Evolutionary conservation across 2,113 vertebrate species (phyloP).

Genomic region (Pseudonaja textilis): DNA sequence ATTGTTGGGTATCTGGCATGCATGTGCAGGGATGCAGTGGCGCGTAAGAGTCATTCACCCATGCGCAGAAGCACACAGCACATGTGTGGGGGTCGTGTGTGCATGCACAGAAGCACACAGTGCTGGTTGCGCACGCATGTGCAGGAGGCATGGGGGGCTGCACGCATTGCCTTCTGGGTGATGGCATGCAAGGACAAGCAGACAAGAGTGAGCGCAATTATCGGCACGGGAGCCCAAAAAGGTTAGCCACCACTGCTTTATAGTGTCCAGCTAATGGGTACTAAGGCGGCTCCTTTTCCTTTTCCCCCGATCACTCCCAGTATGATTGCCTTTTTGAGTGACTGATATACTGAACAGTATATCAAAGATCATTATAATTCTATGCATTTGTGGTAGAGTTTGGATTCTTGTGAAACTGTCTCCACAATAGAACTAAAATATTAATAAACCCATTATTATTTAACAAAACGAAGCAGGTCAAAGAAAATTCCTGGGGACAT

Average conservation of each 20-base stretch:
- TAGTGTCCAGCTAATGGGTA: background rate
- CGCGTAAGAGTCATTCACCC: no score
- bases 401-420: conserved; percentile 15
- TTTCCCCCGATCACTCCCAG: background rate
- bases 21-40: no score
- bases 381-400: background rate
- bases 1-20: no score
- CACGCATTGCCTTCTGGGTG: no score
- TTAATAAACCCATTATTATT: conserved; percentile 1
- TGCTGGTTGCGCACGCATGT: no score
- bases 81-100: no score
- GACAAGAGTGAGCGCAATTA: no score
- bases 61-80: no score
- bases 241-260: background rate
- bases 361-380: background rate
- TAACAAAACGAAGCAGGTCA: background rate
- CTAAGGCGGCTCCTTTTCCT: background rate
- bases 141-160: no score
- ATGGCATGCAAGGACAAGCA: no score
- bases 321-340: background rate
- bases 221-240: no score
- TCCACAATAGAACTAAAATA: background rate
- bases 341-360: background rate
- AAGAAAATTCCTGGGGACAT: background rate
- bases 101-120: no score